Conservation (phyloP, 2,888 invertebrate species). For the Luperina nickerlii region DNA sequence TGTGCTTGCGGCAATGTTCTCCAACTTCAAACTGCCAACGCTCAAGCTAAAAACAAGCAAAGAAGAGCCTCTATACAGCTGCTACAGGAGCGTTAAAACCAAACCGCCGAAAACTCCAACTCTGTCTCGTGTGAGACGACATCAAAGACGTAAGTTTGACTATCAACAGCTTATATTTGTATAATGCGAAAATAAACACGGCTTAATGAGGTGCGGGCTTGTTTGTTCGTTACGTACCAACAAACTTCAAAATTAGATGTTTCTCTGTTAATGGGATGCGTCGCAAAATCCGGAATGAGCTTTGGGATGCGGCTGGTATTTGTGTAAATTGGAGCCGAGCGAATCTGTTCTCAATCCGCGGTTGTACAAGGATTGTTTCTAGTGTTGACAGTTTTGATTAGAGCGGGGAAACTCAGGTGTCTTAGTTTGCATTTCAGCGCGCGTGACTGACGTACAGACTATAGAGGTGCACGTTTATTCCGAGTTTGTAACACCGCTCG, state of each 20-base stretch:
- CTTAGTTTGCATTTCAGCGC: slow-evolving; percentile 62
- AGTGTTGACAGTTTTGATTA: slow-evolving; percentile 69
- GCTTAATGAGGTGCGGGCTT: slow-evolving; percentile 82
- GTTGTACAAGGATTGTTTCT: slow-evolving; percentile 61
- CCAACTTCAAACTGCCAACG: slow-evolving; percentile 89
- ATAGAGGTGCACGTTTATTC: slow-evolving; percentile 48
- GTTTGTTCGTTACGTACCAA: slow-evolving; percentile 71
- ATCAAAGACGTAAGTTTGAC: slow-evolving; percentile 87
- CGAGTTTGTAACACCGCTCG: slow-evolving; percentile 37
- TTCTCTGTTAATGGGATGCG: slow-evolving; percentile 77
- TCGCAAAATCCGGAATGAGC: slow-evolving; percentile 67
- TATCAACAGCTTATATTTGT: slow-evolving; percentile 70
- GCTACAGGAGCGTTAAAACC: slow-evolving; percentile 86
- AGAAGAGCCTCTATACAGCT: slow-evolving; percentile 86
- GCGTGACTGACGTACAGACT: slow-evolving; percentile 63
- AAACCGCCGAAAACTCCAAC: slow-evolving; percentile 91
- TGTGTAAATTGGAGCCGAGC: slow-evolving; percentile 59
- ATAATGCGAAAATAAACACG: slow-evolving; percentile 79
- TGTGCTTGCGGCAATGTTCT: slow-evolving; percentile 86
- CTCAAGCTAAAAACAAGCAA: slow-evolving; percentile 85
- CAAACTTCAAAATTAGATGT: slow-evolving; percentile 80
- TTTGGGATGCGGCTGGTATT: slow-evolving; percentile 58
- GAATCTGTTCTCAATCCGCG: slow-evolving; percentile 57
- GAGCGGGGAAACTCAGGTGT: slow-evolving; percentile 65
- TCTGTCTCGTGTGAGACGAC: slow-evolving; percentile 86